Conservation (phyloP, 2,113 vertebrate species). For the Bubo bubo region DNA sequence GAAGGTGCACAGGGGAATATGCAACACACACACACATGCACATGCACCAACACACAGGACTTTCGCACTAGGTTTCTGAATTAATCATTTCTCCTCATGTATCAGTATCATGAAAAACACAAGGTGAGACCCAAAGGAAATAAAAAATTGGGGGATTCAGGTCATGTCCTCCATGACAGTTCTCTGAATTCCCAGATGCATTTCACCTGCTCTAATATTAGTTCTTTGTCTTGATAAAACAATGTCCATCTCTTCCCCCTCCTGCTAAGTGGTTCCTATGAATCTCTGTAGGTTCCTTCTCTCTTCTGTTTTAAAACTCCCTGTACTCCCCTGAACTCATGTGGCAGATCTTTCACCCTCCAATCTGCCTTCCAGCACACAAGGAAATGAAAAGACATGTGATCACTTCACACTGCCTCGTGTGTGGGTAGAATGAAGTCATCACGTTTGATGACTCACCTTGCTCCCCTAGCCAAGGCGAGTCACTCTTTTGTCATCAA, state of each 20-base stretch:
- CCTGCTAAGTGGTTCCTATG: background rate
- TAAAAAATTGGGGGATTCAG: background rate
- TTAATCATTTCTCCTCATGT: background rate
- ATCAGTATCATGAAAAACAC: background rate
- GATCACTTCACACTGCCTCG: background rate
- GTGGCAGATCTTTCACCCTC: background rate
- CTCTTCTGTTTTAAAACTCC: background rate
- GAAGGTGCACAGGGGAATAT: background rate
- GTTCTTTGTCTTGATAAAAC: background rate
- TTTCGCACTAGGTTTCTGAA: background rate
- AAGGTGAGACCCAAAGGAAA: background rate
- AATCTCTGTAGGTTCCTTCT: background rate
- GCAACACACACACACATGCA: background rate
- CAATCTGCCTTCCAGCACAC: background rate
- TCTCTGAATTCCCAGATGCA: background rate
- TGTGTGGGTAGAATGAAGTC: background rate
- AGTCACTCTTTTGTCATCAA: slow-evolving; percentile 8
- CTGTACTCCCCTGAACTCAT: background rate
- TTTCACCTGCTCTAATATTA: background rate
- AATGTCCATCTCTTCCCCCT: background rate
- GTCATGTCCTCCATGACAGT: background rate
- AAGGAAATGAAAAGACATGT: background rate
- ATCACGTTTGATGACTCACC: background rate
- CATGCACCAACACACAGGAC: accelerated
- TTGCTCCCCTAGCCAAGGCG: background rate